Conservation (phyloP, 2,888 invertebrate species). For the Agelastica alni region DNA sequence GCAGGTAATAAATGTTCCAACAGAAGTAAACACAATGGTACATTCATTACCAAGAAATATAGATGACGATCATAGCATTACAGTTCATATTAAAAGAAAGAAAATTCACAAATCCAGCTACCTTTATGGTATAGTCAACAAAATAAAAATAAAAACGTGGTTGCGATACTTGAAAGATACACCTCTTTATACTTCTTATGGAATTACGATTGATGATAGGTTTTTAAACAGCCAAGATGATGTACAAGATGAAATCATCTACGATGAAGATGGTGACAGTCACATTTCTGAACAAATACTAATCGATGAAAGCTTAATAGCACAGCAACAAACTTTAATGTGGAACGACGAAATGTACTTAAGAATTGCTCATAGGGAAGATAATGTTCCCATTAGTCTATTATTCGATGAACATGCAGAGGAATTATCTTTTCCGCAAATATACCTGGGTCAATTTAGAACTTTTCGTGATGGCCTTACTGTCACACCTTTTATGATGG, state of each 20-base stretch:
- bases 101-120: slow-evolving; percentile 12
- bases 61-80: slow-evolving; percentile 15
- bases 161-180: slow-evolving; percentile 9
- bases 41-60: slow-evolving; percentile 13
- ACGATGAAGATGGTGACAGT: neutral
- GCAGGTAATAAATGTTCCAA: slow-evolving; percentile 44
- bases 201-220: slow-evolving; percentile 8
- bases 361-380: neutral
- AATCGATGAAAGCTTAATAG: slow-evolving; percentile 4
- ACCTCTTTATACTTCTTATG: slow-evolving; percentile 13
- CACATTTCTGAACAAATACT: neutral
- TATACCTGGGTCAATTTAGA: slow-evolving; percentile 6
- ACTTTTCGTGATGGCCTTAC: neutral
- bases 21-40: slow-evolving; percentile 36
- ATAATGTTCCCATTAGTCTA: neutral
- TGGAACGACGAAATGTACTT: slow-evolving; percentile 9
- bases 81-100: slow-evolving; percentile 3
- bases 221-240: neutral
- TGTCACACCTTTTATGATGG: neutral
- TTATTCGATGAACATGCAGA: slow-evolving; percentile 13
- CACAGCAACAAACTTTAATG: slow-evolving; percentile 17
- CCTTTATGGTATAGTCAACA: slow-evolving; percentile 6
- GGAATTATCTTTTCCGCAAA: slow-evolving; percentile 10
- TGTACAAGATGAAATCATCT: neutral
- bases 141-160: slow-evolving; percentile 13